Percentiles rank a stretch among this genome's conserved stretches.
Conservation (phyloP, 2,888 invertebrate species). For the Synergus gifuensis region DNA sequence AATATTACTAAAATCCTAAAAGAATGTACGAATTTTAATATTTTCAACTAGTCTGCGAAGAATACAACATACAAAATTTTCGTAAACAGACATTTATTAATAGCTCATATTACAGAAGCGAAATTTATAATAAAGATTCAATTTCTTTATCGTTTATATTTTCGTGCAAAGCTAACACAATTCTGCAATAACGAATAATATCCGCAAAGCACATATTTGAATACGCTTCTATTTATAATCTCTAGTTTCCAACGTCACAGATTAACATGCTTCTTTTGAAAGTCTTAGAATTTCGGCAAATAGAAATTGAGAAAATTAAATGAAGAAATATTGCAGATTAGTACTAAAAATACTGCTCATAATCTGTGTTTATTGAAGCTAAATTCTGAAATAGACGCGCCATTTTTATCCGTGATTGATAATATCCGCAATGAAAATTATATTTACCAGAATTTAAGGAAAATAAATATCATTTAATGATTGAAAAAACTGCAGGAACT, state of each 20-base stretch:
- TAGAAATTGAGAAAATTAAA: background rate
- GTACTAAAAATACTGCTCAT: background rate
- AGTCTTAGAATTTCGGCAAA: background rate
- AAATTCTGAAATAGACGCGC: background rate
- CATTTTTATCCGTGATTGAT: background rate
- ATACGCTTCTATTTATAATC: background rate
- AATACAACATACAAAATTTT: background rate
- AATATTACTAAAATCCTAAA: background rate
- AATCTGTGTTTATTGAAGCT: background rate
- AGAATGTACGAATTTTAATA: background rate
- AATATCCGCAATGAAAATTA: background rate
- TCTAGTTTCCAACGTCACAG: background rate
- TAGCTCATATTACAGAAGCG: background rate
- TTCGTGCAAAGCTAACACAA: background rate
- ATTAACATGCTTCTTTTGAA: background rate
- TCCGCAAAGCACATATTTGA: background rate
- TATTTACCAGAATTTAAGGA: background rate
- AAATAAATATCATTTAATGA: background rate
- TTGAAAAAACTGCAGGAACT: background rate
- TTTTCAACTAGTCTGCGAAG: background rate
- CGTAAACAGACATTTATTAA: background rate
- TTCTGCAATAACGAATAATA: background rate
- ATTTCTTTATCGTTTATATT: background rate
- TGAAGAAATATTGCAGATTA: background rate
- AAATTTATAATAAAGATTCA: background rate